Conservation (phyloP, 2,113 vertebrate species). For the Corydoras sp. region DNA sequence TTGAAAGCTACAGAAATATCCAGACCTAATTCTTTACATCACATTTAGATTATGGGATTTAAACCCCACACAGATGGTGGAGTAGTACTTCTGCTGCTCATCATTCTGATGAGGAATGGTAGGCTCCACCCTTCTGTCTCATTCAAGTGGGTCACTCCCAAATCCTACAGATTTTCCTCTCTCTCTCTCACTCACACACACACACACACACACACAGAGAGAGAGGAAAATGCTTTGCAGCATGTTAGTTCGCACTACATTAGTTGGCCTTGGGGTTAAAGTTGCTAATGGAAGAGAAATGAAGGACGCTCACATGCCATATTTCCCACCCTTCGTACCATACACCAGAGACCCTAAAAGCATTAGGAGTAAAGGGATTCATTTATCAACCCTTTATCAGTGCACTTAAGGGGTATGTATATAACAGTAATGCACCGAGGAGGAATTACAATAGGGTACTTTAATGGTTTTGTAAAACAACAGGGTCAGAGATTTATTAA, state of each 20-base stretch:
- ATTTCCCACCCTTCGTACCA: constrained; percentile 1
- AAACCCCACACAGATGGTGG: background rate
- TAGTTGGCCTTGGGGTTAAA: background rate
- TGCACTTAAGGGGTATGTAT: constrained; percentile 3
- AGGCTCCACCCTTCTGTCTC: background rate
- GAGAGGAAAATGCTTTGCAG: background rate
- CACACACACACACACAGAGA: background rate
- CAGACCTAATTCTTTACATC: constrained; percentile 4
- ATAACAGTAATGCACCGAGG: background rate
- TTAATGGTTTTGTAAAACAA: background rate
- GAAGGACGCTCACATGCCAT: background rate
- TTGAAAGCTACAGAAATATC: background rate
- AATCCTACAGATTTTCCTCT: background rate
- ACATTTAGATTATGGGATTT: background rate
- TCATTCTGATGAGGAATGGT: background rate
- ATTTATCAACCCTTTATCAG: constrained; percentile 12
- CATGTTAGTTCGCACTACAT: background rate
- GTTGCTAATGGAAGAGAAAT: constrained; percentile 19
- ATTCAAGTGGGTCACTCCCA: background rate
- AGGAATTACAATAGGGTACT: constrained; percentile 4
- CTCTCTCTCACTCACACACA: background rate
- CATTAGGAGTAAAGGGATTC: constrained; percentile 8
- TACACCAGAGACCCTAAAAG: constrained; percentile 8
- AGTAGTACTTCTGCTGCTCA: background rate
- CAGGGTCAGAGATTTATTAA: background rate